These are phyloP conservation scores for Orussus abietinus DNA, from an alignment of 1,140 invertebrate species.

Conservation along the genomic window DNA sequence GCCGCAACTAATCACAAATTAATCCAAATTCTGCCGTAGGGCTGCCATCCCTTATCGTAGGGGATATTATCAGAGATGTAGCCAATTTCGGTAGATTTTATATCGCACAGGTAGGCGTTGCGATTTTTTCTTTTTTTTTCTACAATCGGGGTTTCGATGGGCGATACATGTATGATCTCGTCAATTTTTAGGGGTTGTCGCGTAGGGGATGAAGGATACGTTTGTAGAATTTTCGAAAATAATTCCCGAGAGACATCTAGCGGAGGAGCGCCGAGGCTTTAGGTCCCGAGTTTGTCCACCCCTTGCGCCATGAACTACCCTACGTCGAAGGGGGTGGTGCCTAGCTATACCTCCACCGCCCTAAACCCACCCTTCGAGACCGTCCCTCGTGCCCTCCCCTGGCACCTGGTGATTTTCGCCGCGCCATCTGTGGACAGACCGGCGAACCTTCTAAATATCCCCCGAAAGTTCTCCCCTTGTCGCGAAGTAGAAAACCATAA, in stretches of 20 bases:
- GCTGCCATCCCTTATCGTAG: too few relatives aligned
- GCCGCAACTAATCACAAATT: too few relatives aligned
- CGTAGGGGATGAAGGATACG: background rate
- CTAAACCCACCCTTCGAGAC: slow-evolving; percentile 31
- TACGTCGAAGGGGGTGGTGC: slow-evolving; percentile 41
- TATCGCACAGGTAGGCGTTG: too few relatives aligned
- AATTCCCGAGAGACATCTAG: slow-evolving; percentile 36
- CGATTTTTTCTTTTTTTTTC: too few relatives aligned
- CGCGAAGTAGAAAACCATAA: too few relatives aligned
- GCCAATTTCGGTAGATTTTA: too few relatives aligned
- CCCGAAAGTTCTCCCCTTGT: too few relatives aligned
- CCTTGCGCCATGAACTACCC: slow-evolving; percentile 16
- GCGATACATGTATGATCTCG: background rate
- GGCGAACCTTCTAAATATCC: background rate
- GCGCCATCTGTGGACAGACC: slow-evolving; percentile 14
- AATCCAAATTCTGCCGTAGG: too few relatives aligned
- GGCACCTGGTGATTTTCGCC: slow-evolving; percentile 28
- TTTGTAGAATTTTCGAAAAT: background rate
- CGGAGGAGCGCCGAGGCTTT: slow-evolving; percentile 28
- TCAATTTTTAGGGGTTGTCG: background rate
- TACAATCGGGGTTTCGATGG: background rate
- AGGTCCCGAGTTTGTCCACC: slow-evolving; percentile 43
- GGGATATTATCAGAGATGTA: too few relatives aligned
- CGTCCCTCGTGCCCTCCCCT: slow-evolving; percentile 30
- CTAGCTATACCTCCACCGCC: slow-evolving; percentile 30